phyloP scores from a whole-genome alignment of 2,113 vertebrate genomes.

The Glaucidium brasilianum region DNA sequence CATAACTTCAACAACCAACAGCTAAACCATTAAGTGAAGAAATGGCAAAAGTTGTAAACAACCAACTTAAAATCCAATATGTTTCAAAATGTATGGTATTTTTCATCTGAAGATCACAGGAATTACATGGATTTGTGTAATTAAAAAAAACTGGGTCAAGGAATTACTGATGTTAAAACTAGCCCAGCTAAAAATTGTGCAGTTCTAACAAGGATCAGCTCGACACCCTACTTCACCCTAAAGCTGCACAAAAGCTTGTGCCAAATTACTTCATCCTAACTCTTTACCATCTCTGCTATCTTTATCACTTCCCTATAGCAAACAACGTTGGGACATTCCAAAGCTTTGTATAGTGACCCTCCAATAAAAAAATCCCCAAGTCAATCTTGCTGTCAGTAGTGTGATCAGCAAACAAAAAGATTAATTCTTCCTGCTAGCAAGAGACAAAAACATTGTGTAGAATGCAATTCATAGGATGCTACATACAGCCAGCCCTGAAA shows the following conservation, averaged over 20 bases:
- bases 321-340: not conserved
- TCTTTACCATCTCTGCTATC: not conserved
- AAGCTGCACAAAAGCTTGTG: not conserved
- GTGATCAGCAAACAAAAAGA: not conserved
- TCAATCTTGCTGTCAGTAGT: not conserved
- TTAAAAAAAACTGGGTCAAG: not conserved
- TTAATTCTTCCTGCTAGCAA: not conserved
- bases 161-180: not conserved
- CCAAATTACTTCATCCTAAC: not conserved
- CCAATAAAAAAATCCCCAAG: not conserved
- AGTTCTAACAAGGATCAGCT: not conserved
- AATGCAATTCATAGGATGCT: not conserved
- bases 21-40: not conserved
- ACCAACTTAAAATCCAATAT: not conserved
- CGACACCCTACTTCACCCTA: not conserved
- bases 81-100: not conserved
- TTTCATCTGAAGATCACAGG: not conserved
- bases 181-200: not conserved
- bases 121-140: not conserved
- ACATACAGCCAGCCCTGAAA: not conserved
- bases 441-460: not conserved
- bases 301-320: not conserved
- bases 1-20: not conserved
- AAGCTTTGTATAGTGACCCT: not conserved
- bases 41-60: not conserved